Base-by-base conservation (phyloP, 2,888 invertebrate genomes). In the Yponomeuta evonymella region DNA sequence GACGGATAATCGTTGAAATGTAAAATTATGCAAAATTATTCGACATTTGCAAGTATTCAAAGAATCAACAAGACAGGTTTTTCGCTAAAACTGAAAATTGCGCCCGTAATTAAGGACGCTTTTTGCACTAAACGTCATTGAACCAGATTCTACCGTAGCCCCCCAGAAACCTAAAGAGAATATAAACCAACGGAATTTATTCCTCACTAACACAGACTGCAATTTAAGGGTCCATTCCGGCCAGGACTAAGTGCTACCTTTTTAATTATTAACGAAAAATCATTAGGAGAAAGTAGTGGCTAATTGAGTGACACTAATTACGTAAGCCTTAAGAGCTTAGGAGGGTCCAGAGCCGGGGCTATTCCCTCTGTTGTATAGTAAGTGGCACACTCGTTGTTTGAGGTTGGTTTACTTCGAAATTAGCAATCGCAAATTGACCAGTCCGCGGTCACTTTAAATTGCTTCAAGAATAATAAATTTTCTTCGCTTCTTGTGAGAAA, bases 261-360 rank as follows among this genome's bases (percentile, higher is more conserved):
- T 89, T 92, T 89, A 90, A 90, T 90, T 85, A 90, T 91, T 90
- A 89, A 90, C 87, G 84, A 88, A 89, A 90, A 86, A 88, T 88
- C 88, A 85, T 84, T 82, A 79, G 79, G 78, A 82, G 79, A 74
- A 79, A 83, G 81, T 87, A 87, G 88, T 86, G 89, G 81, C 87
- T 92, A 90, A 91, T 89, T 92, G 92, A 90, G 88, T 90, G 90
- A 91, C 86, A 86, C 88, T 90, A 91, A 92, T 90, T 90, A 83
- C 86, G 83, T 87, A 85, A 89, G 86, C 87, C 88, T 83, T 87
- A 88, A 89, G 86, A 89, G 89, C 88, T 70, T 65, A 64, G 43
- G 30, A 70, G 62, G 70, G 64, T 70, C 64, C 30, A 30, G 29
- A 68, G 11, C 33, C 30, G 29, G 65, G 65, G 65, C 30, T 30